Conservation (phyloP, 2,113 vertebrate genomes). For the Calonectris borealis region DNA sequence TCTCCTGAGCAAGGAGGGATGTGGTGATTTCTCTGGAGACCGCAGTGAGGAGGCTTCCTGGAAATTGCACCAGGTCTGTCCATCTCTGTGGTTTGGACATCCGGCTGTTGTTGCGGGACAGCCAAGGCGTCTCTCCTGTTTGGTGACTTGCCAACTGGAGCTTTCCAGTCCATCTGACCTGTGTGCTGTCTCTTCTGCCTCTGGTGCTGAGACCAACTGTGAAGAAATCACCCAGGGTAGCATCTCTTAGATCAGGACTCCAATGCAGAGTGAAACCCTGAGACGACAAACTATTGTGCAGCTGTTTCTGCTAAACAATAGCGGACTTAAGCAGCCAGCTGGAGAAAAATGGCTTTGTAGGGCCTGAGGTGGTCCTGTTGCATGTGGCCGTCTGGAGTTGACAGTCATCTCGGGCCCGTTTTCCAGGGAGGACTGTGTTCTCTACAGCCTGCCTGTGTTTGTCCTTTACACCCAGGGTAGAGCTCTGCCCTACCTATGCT, state of each 20-base stretch:
- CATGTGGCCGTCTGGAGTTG: neutral
- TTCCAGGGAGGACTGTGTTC: neutral
- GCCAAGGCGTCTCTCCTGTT: neutral
- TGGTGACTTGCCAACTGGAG: constrained; percentile 39
- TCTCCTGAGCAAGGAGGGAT: neutral
- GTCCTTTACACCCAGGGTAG: neutral
- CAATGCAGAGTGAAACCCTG: neutral
- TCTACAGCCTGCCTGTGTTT: neutral
- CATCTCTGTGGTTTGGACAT: neutral
- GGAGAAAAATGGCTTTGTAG: neutral
- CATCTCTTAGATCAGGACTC: constrained; percentile 8
- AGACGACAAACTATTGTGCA: neutral
- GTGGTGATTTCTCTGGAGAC: neutral
- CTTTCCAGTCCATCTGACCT: constrained; percentile 62
- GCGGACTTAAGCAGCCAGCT: neutral
- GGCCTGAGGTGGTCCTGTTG: neutral
- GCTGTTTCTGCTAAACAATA: neutral
- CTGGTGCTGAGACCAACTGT: constrained; percentile 64
- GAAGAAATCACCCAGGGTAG: constrained; percentile 58
- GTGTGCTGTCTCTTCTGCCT: constrained; percentile 72
- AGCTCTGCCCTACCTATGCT: neutral
- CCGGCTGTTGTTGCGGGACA: neutral
- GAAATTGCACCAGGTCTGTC: neutral
- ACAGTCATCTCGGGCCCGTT: neutral
- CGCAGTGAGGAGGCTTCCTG: neutral